These are phyloP conservation scores for Taurulus bubalis DNA, from an alignment of 2,113 vertebrate genomes.

Conservation along the genomic window DNA sequence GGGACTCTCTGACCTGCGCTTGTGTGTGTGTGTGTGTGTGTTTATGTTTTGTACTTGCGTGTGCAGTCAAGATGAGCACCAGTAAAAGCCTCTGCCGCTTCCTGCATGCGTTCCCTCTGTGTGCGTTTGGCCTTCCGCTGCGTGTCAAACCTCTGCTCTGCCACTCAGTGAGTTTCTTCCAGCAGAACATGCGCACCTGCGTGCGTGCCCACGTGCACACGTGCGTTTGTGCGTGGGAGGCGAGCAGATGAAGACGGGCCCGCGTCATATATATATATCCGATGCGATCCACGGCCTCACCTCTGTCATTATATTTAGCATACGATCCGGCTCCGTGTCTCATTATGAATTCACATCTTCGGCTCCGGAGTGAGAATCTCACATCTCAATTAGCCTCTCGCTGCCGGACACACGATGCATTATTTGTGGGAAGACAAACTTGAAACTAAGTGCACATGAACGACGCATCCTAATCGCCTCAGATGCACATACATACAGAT, in stretches of 20 bases:
- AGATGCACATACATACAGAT: neutral
- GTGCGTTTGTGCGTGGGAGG: constrained; percentile 61
- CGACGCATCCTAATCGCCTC: constrained; percentile 4
- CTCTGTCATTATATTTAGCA: constrained; percentile 80
- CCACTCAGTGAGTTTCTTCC: constrained; percentile 15
- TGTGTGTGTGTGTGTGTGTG: constrained; percentile 64
- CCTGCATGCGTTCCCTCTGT: constrained; percentile 37
- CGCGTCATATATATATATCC: constrained; percentile 74
- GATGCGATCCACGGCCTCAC: constrained; percentile 71
- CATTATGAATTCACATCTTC: constrained; percentile 72
- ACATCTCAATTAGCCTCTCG: constrained; percentile 78
- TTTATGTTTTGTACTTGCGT: constrained; percentile 39
- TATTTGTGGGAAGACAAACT: constrained; percentile 57
- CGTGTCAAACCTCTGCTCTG: constrained; percentile 35
- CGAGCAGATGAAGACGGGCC: constrained; percentile 68
- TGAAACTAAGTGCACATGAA: constrained; percentile 10
- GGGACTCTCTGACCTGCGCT: constrained; percentile 74
- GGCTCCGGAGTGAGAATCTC: constrained; percentile 67
- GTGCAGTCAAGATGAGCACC: constrained; percentile 47
- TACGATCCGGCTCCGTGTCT: constrained; percentile 69
- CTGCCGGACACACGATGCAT: constrained; percentile 67
- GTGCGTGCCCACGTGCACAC: constrained; percentile 9
- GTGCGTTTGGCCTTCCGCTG: constrained; percentile 26
- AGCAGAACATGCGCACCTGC: constrained; percentile 29
- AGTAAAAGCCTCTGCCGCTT: constrained; percentile 36